Base-by-base conservation (phyloP, 2,888 invertebrate species). In the Diadegma fenestrale region DNA sequence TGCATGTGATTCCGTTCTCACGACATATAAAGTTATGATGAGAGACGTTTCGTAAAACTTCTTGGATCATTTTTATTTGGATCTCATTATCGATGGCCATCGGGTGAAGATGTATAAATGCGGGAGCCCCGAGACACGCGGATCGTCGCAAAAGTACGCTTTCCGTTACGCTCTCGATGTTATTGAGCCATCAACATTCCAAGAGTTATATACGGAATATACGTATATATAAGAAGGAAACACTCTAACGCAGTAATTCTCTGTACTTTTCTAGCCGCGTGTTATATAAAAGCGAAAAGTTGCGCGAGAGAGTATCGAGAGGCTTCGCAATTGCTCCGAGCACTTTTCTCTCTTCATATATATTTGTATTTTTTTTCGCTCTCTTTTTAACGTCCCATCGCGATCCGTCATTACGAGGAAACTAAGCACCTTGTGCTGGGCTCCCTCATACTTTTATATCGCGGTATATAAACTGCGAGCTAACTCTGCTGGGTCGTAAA, bases 161-260 rank as follows among this genome's bases (percentile, higher is more conserved):
- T 71, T 78, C 68, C 61, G 77, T 85, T 77, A 78, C 79, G 82
- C 78, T 84, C 83, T 63, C 79, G 79, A 82, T 85, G 79, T 85
- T 85, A 87, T 87, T 87, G 86, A 86, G 85, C 84, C 85, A 86
- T 87, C 80, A 84, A 86, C 83, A 86, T 87, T 87, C 86, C 85
- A 81, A 73, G 76, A 84, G 80, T 85, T 84, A 86, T 82, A 77
- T 73, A 64, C 19, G 45, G 45, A 77, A 82, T 77, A 80, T 45
- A 51, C 19, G 22, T n/a, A 37, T 45, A 48, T 43, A 71, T 43
- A 26, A 64, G 43, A 45, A 22, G 26, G 61, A 19, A 73, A 81
- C 63, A 33, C 73, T 72, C 19, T 58, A 48, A 63, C 79, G 37
- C 30, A 37, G 75, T 85, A 85, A 81, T 85, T 85, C 78, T 68